Evolutionary conservation across 2,888 invertebrate species (phyloP).

Genomic region (Melitaea athalia): DNA sequence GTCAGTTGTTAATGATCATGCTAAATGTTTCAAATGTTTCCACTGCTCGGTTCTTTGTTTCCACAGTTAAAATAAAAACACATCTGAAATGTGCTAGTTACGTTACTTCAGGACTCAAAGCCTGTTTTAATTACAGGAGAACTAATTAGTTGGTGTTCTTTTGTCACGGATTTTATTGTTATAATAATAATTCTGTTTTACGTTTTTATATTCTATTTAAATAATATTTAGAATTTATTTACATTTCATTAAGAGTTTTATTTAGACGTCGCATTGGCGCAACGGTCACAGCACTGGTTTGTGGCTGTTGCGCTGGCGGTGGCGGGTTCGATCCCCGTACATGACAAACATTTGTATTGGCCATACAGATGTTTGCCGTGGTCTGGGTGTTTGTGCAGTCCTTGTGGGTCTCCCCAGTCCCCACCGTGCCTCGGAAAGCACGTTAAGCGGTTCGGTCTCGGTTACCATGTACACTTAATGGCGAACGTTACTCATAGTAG

Average conservation of each 20-base stretch:
- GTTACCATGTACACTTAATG: no score
- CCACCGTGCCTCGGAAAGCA: no score
- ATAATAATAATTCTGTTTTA: slow-evolving; percentile 12
- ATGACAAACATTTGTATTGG: no score
- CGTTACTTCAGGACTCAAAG: slow-evolving; percentile 24
- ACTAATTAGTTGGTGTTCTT: slow-evolving; percentile 29
- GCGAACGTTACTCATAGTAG: no score
- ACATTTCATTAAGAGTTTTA: background rate
- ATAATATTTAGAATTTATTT: background rate
- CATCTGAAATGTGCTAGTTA: slow-evolving; percentile 15
- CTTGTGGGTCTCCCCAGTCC: no score
- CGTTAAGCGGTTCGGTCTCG: no score
- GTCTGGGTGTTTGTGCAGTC: no score
- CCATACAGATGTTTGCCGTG: no score
- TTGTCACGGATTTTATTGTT: slow-evolving; percentile 23
- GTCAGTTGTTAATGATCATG: background rate
- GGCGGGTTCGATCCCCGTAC: no score
- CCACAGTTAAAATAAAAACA: background rate
- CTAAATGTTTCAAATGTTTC: background rate
- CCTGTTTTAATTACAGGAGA: slow-evolving; percentile 24
- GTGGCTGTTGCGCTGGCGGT: no score
- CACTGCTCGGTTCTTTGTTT: background rate
- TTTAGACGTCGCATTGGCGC: no score
- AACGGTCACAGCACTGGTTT: no score
- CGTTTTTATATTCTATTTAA: background rate